Percentiles rank a stretch among this genome's conserved stretches.
phyloP scores from a whole-genome alignment of 2,888 invertebrate genomes.

The Teleogryllus oceanicus region DNA sequence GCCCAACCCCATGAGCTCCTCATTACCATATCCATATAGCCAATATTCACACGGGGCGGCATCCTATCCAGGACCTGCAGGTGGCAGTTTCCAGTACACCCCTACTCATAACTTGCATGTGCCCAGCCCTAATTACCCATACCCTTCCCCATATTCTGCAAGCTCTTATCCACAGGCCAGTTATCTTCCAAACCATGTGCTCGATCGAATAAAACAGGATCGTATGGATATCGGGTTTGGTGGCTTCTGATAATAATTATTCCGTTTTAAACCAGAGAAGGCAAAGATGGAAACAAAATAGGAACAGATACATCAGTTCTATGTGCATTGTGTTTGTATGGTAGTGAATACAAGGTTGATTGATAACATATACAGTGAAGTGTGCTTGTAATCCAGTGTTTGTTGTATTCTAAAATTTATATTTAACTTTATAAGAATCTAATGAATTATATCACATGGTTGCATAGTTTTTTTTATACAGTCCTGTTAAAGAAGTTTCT shows the following conservation, averaged over 20 bases:
- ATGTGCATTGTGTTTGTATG: conserved; percentile 22
- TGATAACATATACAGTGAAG: conserved; percentile 31
- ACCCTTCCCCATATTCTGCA: conserved; percentile 50
- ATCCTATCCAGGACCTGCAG: conserved; percentile 42
- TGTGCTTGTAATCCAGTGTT: conserved; percentile 38
- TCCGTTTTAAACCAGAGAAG: not conserved
- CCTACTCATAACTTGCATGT: conserved; percentile 60
- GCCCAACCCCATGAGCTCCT: conserved; percentile 39
- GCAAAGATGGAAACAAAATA: conserved; percentile 19
- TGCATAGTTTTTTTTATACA: conserved; percentile 32
- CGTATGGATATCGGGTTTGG: conserved; percentile 53
- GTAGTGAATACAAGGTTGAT: conserved; percentile 24
- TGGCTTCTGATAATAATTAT: conserved; percentile 48
- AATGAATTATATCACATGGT: conserved; percentile 33
- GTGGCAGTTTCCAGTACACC: conserved; percentile 43
- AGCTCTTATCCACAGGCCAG: conserved; percentile 44
- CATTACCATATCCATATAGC: conserved; percentile 45
- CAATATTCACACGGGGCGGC: conserved; percentile 44
- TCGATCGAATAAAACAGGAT: conserved; percentile 52
- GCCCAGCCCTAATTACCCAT: conserved; percentile 67
- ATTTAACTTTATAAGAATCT: conserved; percentile 36
- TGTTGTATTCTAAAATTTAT: conserved; percentile 39
- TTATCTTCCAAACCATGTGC: conserved; percentile 50
- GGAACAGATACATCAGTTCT: conserved; percentile 22
- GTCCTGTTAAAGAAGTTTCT: conserved; percentile 26